phyloP scores from a whole-genome alignment of 1,140 invertebrate genomes.

The Zaprionus africanus region DNA sequence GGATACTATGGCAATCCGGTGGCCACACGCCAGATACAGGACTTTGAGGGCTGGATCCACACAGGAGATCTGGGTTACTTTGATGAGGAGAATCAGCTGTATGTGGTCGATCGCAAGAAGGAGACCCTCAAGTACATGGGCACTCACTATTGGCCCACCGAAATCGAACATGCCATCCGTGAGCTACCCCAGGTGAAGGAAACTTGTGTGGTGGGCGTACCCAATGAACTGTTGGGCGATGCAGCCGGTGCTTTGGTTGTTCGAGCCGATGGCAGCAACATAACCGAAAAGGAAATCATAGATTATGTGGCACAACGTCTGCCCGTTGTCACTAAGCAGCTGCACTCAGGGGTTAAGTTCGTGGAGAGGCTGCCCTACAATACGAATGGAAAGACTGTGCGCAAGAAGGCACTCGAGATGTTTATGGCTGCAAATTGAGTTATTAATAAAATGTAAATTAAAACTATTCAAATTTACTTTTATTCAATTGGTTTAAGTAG shows the following conservation, averaged over 20 bases:
- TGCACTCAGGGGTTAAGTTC: constrained; percentile 79
- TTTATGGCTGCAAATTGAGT: constrained; percentile 14
- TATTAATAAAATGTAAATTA: not conserved
- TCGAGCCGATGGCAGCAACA: not conserved
- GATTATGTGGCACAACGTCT: constrained; percentile 32
- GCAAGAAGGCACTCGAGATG: constrained; percentile 84
- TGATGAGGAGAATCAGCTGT: constrained; percentile 16
- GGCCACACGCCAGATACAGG: constrained; percentile 86
- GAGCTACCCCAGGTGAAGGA: constrained; percentile 29
- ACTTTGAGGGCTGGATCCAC: constrained; percentile 83
- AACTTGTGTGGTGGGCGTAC: constrained; percentile 27
- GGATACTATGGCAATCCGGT: constrained; percentile 85
- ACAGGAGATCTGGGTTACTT: constrained; percentile 37
- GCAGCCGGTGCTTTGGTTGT: constrained; percentile 23
- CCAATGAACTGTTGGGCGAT: constrained; percentile 17
- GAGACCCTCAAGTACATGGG: constrained; percentile 31
- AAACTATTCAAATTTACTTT: not conserved
- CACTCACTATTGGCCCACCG: constrained; percentile 29
- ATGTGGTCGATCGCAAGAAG: constrained; percentile 34
- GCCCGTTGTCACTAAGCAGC: constrained; percentile 36
- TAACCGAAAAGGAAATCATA: constrained; percentile 39
- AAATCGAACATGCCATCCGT: constrained; percentile 32
- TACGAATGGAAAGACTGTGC: constrained; percentile 85
- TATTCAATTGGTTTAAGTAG: not conserved
- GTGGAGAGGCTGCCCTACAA: constrained; percentile 85